Conservation (phyloP, 2,888 invertebrate species). For the Drosophila pegasa region DNA sequence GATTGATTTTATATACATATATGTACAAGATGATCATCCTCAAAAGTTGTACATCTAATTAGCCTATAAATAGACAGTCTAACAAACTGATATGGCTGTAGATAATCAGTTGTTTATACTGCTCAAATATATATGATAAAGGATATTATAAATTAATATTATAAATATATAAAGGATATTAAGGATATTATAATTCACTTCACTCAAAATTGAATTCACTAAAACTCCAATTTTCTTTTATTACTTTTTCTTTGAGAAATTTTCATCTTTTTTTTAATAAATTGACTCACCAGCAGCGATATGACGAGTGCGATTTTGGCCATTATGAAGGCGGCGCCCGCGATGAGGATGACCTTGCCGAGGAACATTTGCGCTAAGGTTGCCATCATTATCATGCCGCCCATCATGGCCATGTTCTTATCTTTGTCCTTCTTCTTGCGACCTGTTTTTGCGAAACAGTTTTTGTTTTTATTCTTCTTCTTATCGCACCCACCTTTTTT, state of each 20-base stretch:
- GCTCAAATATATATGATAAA: too few species aligned
- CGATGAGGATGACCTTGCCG: conserved; percentile 89
- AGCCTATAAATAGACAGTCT: too few species aligned
- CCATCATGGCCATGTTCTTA: conserved; percentile 87
- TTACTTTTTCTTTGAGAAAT: not conserved
- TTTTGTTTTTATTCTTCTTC: conserved; percentile 64
- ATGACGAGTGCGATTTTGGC: conserved; percentile 88
- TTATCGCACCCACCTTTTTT: conserved; percentile 27
- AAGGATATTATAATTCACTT: too few species aligned
- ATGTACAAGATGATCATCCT: too few species aligned
- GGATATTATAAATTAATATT: too few species aligned
- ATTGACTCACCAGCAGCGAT: conserved; percentile 86
- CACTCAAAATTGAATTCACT: not conserved
- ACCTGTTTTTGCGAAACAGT: conserved; percentile 84
- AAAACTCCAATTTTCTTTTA: not conserved
- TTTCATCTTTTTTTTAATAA: not conserved
- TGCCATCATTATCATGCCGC: conserved; percentile 87
- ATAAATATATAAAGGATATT: too few species aligned
- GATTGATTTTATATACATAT: too few species aligned
- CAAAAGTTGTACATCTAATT: too few species aligned
- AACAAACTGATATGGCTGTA: too few species aligned
- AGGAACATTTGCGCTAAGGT: conserved; percentile 89
- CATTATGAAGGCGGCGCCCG: conserved; percentile 88
- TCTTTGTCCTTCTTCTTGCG: conserved; percentile 86
- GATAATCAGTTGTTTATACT: too few species aligned